Evolutionary conservation across 2,888 invertebrate species (phyloP).

Genomic region (Rhamphomyia laevipes): DNA sequence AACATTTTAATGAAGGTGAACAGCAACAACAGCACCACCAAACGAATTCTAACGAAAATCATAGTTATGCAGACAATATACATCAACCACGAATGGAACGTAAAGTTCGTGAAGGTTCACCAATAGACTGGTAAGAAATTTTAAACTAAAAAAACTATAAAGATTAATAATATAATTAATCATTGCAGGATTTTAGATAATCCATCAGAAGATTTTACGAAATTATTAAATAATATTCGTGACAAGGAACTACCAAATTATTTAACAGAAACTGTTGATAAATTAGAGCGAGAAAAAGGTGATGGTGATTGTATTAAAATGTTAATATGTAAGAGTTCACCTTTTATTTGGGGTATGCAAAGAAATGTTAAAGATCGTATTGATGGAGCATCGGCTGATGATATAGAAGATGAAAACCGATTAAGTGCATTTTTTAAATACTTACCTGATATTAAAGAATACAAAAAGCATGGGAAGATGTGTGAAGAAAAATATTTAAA

Average conservation of each 20-base stretch:
- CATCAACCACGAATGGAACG: conserved; percentile 26
- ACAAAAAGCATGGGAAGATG: conserved; percentile 45
- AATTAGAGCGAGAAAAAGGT: conserved; percentile 37
- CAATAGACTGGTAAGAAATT: conserved; percentile 42
- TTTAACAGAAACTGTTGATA: conserved; percentile 47
- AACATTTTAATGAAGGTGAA: conserved; percentile 4
- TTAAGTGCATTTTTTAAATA: conserved; percentile 44
- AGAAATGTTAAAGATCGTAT: conserved; percentile 41
- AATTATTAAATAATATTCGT: conserved; percentile 46
- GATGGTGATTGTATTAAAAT: conserved; percentile 56
- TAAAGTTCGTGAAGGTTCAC: conserved; percentile 31
- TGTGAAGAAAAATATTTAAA: conserved; percentile 50
- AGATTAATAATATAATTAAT: too few species aligned
- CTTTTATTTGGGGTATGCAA: conserved; percentile 68
- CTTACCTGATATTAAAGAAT: conserved; percentile 49
- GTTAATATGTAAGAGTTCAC: conserved; percentile 64
- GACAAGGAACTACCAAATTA: conserved; percentile 50
- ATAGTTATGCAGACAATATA: conserved; percentile 17
- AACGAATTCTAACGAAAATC: conserved; percentile 12
- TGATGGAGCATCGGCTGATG: background rate
- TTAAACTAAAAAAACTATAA: too few species aligned
- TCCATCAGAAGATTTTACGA: conserved; percentile 43
- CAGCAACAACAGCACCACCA: conserved; percentile 1
- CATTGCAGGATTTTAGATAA: conserved; percentile 46
- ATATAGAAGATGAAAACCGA: conserved; percentile 18